Evolutionary conservation across 2,888 invertebrate species (phyloP).

Genomic region (Pristionchus arcanus): DNA sequence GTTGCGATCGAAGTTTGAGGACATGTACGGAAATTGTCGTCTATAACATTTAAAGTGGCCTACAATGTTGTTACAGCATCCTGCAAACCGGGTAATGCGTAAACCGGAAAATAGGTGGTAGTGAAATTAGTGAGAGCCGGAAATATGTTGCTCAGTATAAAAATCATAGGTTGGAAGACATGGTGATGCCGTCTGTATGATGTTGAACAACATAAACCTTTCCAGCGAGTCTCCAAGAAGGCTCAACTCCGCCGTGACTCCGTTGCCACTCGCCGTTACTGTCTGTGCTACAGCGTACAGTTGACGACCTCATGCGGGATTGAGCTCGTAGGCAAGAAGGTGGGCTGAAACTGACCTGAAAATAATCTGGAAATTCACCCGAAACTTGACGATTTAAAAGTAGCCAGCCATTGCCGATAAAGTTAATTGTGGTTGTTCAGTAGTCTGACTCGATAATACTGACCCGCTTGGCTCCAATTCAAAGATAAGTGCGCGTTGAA

Average conservation of each 20-base stretch:
- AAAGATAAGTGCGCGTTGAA: too few relatives aligned
- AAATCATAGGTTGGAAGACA: not conserved
- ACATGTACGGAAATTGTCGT: too few relatives aligned
- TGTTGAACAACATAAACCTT: not conserved
- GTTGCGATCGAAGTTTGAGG: too few relatives aligned
- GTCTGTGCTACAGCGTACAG: slow-evolving; percentile 76
- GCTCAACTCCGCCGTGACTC: slow-evolving; percentile 77
- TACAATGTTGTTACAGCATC: too few relatives aligned
- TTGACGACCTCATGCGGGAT: slow-evolving; percentile 74
- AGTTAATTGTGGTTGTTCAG: too few relatives aligned
- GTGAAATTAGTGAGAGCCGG: not conserved
- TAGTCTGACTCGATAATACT: too few relatives aligned
- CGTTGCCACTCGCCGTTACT: slow-evolving; percentile 74
- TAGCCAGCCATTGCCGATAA: too few relatives aligned
- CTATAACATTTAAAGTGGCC: too few relatives aligned
- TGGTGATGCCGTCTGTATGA: not conserved
- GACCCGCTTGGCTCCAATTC: too few relatives aligned
- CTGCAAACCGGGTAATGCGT: not conserved
- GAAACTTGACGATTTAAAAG: too few relatives aligned
- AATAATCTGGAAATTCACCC: too few relatives aligned
- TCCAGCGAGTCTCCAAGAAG: slow-evolving; percentile 77
- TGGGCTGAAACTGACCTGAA: not conserved
- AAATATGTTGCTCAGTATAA: not conserved
- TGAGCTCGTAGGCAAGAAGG: slow-evolving; percentile 74
- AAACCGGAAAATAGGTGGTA: not conserved